Percentiles rank a stretch among this genome's conserved stretches.
phyloP scores from a whole-genome alignment of 2,797 vertebrate species.

The Falco naumanni region DNA sequence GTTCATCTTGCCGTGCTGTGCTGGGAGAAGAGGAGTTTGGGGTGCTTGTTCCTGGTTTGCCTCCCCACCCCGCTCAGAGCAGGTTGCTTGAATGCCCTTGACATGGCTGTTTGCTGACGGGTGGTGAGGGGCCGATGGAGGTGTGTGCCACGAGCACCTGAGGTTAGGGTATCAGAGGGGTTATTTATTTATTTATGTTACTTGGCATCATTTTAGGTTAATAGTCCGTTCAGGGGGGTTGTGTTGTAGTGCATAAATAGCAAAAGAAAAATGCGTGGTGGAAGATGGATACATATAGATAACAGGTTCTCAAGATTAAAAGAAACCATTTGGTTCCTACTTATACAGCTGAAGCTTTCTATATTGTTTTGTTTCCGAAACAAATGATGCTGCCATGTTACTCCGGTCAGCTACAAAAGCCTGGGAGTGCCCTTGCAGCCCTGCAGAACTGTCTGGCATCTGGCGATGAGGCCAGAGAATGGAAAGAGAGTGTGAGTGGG shows the following conservation, averaged over 20 bases:
- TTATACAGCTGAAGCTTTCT: not conserved
- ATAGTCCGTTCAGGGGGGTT: not conserved
- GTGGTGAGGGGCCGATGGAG: not conserved
- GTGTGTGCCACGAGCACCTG: not conserved
- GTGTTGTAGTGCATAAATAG: not conserved
- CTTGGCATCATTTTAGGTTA: not conserved
- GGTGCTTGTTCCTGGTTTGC: not conserved
- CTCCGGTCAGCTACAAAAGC: accelerated
- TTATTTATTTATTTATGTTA: not conserved
- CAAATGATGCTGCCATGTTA: not conserved
- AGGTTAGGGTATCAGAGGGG: not conserved
- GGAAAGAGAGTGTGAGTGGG: not conserved
- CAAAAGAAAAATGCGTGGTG: not conserved
- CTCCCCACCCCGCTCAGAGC: not conserved
- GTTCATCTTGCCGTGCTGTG: not conserved
- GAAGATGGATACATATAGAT: not conserved
- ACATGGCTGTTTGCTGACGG: not conserved
- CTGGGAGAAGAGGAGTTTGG: not conserved
- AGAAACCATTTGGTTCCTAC: not conserved
- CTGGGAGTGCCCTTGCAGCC: not conserved
- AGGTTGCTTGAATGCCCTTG: not conserved
- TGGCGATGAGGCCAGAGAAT: not conserved
- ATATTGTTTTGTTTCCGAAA: conserved; percentile 5
- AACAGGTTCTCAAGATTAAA: not conserved
- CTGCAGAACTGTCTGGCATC: not conserved